Evolutionary conservation across 2,113 vertebrate species (phyloP), one percentile per base, ranked within the genome.

Genomic region (Pygoscelis adeliae): DNA sequence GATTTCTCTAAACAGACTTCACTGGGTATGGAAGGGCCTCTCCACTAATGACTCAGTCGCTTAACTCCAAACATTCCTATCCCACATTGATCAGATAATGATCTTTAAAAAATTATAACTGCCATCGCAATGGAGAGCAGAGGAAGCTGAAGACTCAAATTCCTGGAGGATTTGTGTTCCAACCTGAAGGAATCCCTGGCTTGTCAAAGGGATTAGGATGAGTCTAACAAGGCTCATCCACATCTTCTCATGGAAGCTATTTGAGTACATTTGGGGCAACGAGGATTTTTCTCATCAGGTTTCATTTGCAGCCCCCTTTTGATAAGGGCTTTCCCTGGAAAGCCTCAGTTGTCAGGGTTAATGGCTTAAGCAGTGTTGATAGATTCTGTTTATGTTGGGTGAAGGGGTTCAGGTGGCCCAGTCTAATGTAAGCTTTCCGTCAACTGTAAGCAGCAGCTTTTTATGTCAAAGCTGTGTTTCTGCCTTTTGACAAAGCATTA

Each of bases 291-390:
- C 86, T 91, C 67, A 23, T 16, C 4, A 11, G 47, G 62, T 85
- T 95, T 95, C 91, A 66, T 96, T 93, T 89, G 87, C 79, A 84
- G 59, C 59, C 78, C 86, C 36, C 34, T 94, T 96, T 96, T 92
- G 96, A 96, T 97, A 97, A 96, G 34, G 50, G 9, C 56, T 91
- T 73, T 92, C 83, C 95, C 98, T 97, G 97, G 96, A 97, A 97
- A 98, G 79, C 79, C 89, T 98, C 97, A 97, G 58, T 96, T 98
- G 98, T 98, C 98, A 98, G 77, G 79, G 92, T 93, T 98, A 97
- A 98, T 98, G 95, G 89, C 87, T 97, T 98, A 98, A 98, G 94
- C 90, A 78, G 93, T 88, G 91, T 86, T 98, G 98, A 98, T 98
- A 96, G 93, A 98, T 98, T 94, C 89, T 98, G 97, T 98, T 98